Evolutionary conservation across 1,140 invertebrate species (phyloP).

Genomic region (Dysdera silvatica): DNA sequence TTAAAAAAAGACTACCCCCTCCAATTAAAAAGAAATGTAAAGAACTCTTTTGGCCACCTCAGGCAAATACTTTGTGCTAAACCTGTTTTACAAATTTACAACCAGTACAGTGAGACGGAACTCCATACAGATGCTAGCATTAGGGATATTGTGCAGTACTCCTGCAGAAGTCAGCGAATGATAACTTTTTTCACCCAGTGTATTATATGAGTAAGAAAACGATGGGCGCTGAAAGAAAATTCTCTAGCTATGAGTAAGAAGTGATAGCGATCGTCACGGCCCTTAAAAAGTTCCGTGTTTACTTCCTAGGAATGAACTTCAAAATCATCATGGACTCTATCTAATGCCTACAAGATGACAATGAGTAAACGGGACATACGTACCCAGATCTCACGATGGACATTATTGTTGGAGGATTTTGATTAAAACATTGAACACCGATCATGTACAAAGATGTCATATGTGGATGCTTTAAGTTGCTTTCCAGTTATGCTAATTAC

Average conservation of each 20-base stretch:
- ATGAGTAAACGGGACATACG: not conserved
- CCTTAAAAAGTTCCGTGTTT: conserved; percentile 48
- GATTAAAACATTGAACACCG: conserved; percentile 13
- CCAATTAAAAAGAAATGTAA: conserved; percentile 38
- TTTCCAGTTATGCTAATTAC: not conserved
- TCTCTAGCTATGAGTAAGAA: conserved; percentile 31
- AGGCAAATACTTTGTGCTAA: not conserved
- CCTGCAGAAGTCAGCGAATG: not conserved
- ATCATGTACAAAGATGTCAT: not conserved
- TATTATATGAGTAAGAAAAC: conserved; percentile 20
- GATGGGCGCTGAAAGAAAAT: conserved; percentile 30
- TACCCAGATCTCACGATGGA: conserved; percentile 13
- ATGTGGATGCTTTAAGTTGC: conserved; percentile 5
- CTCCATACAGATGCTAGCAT: conserved; percentile 29
- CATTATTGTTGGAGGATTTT: not conserved
- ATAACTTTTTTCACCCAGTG: conserved; percentile 8
- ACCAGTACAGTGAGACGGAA: not conserved
- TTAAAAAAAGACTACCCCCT: conserved; percentile 41
- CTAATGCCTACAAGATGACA: not conserved
- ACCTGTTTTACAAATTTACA: conserved; percentile 6
- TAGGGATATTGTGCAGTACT: conserved; percentile 15
- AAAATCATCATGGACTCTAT: conserved; percentile 17
- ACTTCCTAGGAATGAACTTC: conserved; percentile 40
- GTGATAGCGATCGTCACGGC: conserved; percentile 40
- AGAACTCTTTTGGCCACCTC: conserved; percentile 36